These are phyloP conservation scores for Ellobium chinense DNA, from an alignment of 2,888 invertebrate genomes.

Conservation along the genomic window DNA sequence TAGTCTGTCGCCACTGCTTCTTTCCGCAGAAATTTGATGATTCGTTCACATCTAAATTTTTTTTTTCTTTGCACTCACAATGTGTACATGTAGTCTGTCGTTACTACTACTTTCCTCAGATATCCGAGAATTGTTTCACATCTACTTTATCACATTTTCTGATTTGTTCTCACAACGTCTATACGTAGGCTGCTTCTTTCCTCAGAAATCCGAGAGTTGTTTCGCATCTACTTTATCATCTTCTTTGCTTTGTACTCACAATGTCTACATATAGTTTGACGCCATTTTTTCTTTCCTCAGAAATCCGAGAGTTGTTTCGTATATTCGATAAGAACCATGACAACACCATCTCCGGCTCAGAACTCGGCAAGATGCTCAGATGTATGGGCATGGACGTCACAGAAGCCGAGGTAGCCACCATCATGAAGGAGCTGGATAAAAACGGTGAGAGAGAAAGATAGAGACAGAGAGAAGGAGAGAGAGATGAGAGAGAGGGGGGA, in stretches of 20 bases:
- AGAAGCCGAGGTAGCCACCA: slow-evolving; percentile 57
- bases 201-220: slow-evolving; percentile 65
- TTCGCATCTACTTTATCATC: too few species aligned
- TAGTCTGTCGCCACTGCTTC: too few species aligned
- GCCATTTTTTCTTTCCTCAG: slow-evolving; percentile 50
- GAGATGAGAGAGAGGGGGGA: too few species aligned
- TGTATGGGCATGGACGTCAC: slow-evolving; percentile 65
- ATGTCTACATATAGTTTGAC: background rate
- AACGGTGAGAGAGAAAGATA: slow-evolving; percentile 56
- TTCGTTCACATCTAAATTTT: too few species aligned
- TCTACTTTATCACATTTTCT: too few species aligned
- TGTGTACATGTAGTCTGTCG: too few species aligned
- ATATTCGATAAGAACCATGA: slow-evolving; percentile 69
- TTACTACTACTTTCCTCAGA: slow-evolving; percentile 52
- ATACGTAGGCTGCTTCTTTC: background rate
- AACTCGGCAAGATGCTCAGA: slow-evolving; percentile 67
- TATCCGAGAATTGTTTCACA: slow-evolving; percentile 61
- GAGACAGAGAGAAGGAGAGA: too few species aligned
- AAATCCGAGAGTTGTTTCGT: slow-evolving; percentile 65
- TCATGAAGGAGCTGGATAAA: slow-evolving; percentile 62
- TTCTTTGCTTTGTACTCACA: too few species aligned
- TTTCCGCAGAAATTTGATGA: too few species aligned
- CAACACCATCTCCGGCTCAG: slow-evolving; percentile 61
- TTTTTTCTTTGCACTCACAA: too few species aligned
- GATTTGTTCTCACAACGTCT: too few species aligned